phyloP scores from a whole-genome alignment of 2,113 vertebrate species.

The Rhabdornis inornatus region DNA sequence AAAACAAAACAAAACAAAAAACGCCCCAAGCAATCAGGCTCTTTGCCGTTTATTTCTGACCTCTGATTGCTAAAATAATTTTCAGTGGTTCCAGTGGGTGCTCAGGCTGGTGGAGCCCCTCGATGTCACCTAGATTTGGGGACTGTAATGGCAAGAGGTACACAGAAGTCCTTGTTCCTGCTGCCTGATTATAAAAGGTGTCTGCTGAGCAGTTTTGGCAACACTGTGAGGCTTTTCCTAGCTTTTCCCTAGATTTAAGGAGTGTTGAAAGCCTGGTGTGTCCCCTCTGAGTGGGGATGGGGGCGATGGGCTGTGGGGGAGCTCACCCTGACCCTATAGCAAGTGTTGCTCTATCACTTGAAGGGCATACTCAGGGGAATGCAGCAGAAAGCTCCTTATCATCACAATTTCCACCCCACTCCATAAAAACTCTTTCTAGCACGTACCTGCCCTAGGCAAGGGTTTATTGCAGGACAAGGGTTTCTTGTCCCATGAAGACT shows the following conservation, averaged over 20 bases:
- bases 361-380: not conserved
- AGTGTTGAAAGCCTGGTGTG: not conserved
- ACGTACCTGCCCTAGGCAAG: not conserved
- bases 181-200: not conserved
- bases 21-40: fast-evolving
- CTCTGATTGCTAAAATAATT: not conserved
- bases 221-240: not conserved
- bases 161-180: not conserved
- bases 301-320: fast-evolving
- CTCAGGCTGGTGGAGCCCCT: not conserved
- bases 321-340: fast-evolving
- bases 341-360: not conserved
- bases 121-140: not conserved
- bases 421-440: not conserved
- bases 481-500: fast-evolving
- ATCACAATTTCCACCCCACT: fast-evolving
- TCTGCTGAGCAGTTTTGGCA: not conserved
- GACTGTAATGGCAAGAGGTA: not conserved
- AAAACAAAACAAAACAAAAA: not conserved
- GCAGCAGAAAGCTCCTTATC: not conserved
- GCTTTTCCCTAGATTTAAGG: not conserved
- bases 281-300: not conserved
- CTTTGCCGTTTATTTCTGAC: not conserved
- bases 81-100: not conserved
- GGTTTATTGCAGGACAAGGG: not conserved